Conservation (phyloP, 2,797 vertebrate species). For the Podarcis lilfordi region DNA sequence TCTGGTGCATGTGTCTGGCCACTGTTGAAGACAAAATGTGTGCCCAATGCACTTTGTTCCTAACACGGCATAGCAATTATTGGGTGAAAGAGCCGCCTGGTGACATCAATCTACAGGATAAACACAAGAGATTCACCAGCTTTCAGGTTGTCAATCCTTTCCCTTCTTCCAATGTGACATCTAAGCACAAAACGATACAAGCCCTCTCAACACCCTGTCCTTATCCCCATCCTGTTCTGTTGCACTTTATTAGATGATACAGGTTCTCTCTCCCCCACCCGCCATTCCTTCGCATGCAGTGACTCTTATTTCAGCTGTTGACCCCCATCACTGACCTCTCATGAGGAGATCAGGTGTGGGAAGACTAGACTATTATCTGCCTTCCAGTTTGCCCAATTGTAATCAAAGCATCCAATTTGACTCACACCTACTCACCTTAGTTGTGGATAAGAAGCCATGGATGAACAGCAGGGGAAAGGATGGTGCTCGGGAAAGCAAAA, state of each 20-base stretch:
- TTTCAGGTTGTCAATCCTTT: background rate
- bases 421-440: conserved; percentile 46
- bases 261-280: conserved; percentile 48
- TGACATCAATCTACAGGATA: background rate
- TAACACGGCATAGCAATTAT: background rate
- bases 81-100: background rate
- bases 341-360: conserved; percentile 70
- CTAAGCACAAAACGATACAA: conserved; percentile 38
- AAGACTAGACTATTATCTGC: conserved; percentile 70
- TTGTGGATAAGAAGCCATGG: conserved; percentile 38
- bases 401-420: conserved; percentile 72
- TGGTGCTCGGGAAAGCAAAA: conserved; percentile 46
- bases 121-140: background rate
- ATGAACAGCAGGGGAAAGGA: conserved; percentile 47
- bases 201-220: conserved; percentile 11
- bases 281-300: conserved; percentile 47
- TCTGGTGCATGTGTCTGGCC: background rate
- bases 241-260: conserved; percentile 57
- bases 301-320: conserved; percentile 72
- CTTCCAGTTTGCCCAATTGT: conserved; percentile 66
- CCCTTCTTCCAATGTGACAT: conserved; percentile 19
- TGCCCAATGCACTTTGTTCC: background rate
- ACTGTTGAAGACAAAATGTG: background rate
- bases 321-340: conserved; percentile 69
- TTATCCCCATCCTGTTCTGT: conserved; percentile 30